Evolutionary conservation across 2,888 invertebrate species (phyloP), one percentile per base, ranked within the genome.

Genomic region (Lymantria dispar): DNA sequence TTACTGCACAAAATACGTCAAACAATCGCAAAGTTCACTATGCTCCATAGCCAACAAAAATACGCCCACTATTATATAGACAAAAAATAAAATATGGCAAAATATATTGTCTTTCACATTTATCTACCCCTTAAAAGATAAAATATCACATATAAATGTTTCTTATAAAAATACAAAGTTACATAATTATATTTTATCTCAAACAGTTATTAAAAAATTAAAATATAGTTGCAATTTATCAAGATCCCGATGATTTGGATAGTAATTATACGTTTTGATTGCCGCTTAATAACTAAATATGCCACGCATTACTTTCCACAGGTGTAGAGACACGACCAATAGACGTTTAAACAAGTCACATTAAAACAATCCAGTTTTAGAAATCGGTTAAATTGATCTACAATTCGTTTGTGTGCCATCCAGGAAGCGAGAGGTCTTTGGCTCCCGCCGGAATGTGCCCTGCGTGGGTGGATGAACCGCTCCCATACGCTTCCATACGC

Each of bases 401-500:
- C 75, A 66, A 69, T 79, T 76, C 68, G 71, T 70, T 62, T 76
- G 77, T 78, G 74, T 78, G 74, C 79, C 76, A 82, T 86, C 83
- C 85, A 87, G 89, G 88, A 89, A 87, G 80, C 79, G 72, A 83
- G 68, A 83, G 90, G 89, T 89, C 89, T 88, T 89, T 90, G 89
- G 87, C 87, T 89, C 85, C 87, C 83, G 67, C 59, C 68, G 88
- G 90, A 88, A 89, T 90, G 87, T 72, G 76, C 74, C 74, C 67
- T 62, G 80, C 77, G 78, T 81, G 83, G 83, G 88, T 78, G 75
- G 80, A 80, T 77, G 80, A 9, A 64, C 53, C 64, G 55, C 58
- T 65, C 66, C 62, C 65, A 64, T 64, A 68, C 61, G 57, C 76
- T 62, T 52, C 68, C 62, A 65, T 68, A 56, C 64, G 67, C 80